Base-by-base conservation (phyloP, 2,113 vertebrate species). In the Raja brachyura region DNA sequence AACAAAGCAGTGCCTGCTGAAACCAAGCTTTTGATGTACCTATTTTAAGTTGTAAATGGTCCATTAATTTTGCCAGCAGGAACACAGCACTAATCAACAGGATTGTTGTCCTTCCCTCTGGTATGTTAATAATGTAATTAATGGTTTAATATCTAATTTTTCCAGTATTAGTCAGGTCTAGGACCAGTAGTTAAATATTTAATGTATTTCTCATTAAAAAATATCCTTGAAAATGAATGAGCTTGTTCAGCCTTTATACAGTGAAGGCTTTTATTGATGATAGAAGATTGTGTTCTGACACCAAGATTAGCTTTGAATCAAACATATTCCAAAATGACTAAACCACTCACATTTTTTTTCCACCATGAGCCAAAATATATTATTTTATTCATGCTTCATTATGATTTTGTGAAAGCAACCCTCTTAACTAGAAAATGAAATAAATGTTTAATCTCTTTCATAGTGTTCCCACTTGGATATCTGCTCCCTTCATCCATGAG, bases 191-290 rank as follows among this genome's bases (percentile, higher is more conserved):
- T 48, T 73, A 48, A 73, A 25, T 73, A 31, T 54, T 73, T 28
- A 92, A 92, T 28, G 11, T 16, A 92, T 92, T 92, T 39, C 68
- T 54, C 66, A 92, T 92, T 48, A 68, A 73, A 73, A 68, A 92
- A 73, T 6, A 70, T n/a, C 8, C 66, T 92, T 92, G 20, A 48
- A 66, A 92, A 70, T 90, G 63, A 25, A 68, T 90, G 88, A 48
- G 18, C 31, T 73, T 73, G 39, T 73, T 16, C 20, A 92, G 90
- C 7, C 90, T 92, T 28, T 73, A 20, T 28, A 6, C 10, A 74
- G 25, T 28, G 16, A 54, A 70, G 54, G 90, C 20, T 92, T 92
- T 74, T 73, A 33, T 70, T 92, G 66, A 73, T 48, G 68, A 28
- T 70, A 48, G 68, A 33, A 25, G 31, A 73, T 70, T 39, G 18